A percentile compares a stretch with the other conserved stretches of the same genome.
Conservation (phyloP, 2,888 invertebrate genomes). For the Drosophila rellima region DNA sequence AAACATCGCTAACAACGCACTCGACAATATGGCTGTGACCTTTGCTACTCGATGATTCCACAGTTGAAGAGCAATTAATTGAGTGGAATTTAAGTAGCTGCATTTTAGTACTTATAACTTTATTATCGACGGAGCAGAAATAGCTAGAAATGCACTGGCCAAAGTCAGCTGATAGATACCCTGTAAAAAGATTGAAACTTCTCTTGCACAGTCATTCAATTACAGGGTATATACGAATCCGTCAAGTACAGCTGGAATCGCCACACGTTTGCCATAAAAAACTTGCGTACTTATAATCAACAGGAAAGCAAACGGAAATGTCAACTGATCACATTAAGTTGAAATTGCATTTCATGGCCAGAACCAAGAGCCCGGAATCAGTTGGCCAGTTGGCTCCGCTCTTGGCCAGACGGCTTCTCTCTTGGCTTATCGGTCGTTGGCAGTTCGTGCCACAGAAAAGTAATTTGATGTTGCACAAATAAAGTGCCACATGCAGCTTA, state of each 20-base stretch:
- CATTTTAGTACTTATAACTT: conserved; percentile 5
- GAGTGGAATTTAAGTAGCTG: neutral
- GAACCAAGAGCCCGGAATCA: conserved; percentile 2
- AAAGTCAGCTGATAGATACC: neutral
- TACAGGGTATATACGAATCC: neutral
- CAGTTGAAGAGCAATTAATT: conserved; percentile 14
- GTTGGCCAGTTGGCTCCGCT: conserved; percentile 4
- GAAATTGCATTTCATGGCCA: conserved; percentile 67
- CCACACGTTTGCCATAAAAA: conserved; percentile 38
- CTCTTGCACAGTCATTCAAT: neutral
- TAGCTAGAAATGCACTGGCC: neutral
- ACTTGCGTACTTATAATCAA: conserved; percentile 18
- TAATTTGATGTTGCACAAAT: conserved; percentile 68
- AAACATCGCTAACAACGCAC: neutral
- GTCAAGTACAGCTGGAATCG: neutral
- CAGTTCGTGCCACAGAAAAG: conserved; percentile 42
- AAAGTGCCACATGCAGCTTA: conserved; percentile 67
- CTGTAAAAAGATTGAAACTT: neutral
- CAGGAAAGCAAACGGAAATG: conserved; percentile 59
- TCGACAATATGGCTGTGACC: neutral
- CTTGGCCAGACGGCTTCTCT: conserved; percentile 5
- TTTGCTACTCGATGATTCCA: neutral
- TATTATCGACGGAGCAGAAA: neutral
- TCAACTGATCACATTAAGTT: conserved; percentile 75
- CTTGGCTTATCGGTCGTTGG: conserved; percentile 63